Evolutionary conservation across 2,113 vertebrate genomes (phyloP), one percentile per base, ranked within the genome.

Genomic region (Hemichromis elongatus): DNA sequence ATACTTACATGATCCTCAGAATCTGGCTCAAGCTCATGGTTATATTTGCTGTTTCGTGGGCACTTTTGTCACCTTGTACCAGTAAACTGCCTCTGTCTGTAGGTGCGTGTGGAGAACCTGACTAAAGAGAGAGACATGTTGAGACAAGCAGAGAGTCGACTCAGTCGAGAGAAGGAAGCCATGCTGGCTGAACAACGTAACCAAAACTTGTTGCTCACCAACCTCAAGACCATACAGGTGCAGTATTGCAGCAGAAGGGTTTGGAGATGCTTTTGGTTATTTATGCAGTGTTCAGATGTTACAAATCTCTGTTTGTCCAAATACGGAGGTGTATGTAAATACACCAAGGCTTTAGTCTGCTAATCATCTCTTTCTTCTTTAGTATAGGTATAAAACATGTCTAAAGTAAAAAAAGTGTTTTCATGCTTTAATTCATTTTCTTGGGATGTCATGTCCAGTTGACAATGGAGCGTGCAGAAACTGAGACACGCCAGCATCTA

Each of bases 141-240:
- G 83, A 98, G 97, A 88, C 96, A 98, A 93, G 97, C 96, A 5
- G 98, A 99, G 87, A 96, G 94, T 47, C 97, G 98, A 55, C 94
- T 99, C 81, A 94, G 79, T 82, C 97, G 97, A 91, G 98, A 99
- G 35, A 97, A 97, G 47, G 98, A 99, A 54, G 97, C 97, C 81
- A 95, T 98, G 14, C 77, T 99, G 82, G 95, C 96, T 18, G 97
- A 98, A 53, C 98, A 99, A 90, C 96, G 97, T 5, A 97, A 97
- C 63, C 98, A 99, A 90, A 99, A 97, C 91, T 91, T 99, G 35
- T 93, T 99, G 56, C 97, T 99, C 24, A 97, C 97, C 85, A 99
- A 99, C 89, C 92, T 99, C 21, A 97, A 98, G 85, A 96, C 97
- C 13, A 99, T 99, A 88, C 98, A 99, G 98, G 98, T 99, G 93